A percentile compares a stretch with the other conserved stretches of the same genome.
Conservation (phyloP, 2,888 invertebrate species). For the Oithona nana region DNA sequence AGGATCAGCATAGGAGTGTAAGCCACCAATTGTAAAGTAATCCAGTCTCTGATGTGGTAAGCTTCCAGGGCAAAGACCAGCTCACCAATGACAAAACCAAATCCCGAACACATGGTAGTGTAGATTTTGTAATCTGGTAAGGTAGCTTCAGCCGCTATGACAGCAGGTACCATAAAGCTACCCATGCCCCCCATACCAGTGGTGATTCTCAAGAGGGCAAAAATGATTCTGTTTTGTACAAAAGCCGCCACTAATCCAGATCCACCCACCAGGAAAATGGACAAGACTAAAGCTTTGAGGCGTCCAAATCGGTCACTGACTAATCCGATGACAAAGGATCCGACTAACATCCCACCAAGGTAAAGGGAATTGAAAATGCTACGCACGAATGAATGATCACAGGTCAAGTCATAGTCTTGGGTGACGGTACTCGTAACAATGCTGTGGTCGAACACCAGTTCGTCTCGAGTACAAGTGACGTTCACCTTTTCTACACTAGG, state of each 20-base stretch:
- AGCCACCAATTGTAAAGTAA: slow-evolving; percentile 7
- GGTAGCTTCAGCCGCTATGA: slow-evolving; percentile 11
- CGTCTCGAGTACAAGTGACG: background rate
- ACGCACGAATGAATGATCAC: background rate
- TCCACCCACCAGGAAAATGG: background rate
- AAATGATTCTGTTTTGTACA: background rate
- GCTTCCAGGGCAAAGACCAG: slow-evolving; percentile 7
- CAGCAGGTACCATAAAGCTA: slow-evolving; percentile 11
- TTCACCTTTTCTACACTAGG: background rate
- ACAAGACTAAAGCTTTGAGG: background rate
- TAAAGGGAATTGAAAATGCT: background rate
- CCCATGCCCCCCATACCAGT: slow-evolving; percentile 16
- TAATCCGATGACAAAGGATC: slow-evolving; percentile 14
- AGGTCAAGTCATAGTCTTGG: background rate
- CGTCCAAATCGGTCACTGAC: slow-evolving; percentile 9
- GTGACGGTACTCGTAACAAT: background rate
- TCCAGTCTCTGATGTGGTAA: slow-evolving; percentile 13
- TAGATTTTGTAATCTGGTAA: background rate
- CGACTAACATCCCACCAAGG: slow-evolving; percentile 16
- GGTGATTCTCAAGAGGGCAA: slow-evolving; percentile 4
- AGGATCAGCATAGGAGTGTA: background rate
- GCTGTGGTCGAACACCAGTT: background rate
- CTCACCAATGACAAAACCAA: slow-evolving; percentile 14
- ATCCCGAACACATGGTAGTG: background rate
- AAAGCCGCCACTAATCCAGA: slow-evolving; percentile 6